phyloP scores from a whole-genome alignment of 1,140 invertebrate species.

The Lordiphosa stackelbergi region DNA sequence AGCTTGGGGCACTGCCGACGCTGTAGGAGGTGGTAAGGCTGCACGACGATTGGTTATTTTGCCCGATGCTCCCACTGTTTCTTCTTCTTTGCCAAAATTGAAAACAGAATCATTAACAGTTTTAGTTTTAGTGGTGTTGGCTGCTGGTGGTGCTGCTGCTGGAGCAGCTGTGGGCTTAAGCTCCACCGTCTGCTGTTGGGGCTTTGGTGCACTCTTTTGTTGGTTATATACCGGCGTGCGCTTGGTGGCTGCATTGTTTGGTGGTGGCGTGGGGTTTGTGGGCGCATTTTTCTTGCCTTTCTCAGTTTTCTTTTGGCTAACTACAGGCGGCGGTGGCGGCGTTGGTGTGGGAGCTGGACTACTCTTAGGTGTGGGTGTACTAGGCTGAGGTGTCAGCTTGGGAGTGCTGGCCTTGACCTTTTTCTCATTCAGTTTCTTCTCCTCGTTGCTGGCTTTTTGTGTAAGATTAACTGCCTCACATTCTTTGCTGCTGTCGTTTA shows the following conservation, averaged over 20 bases:
- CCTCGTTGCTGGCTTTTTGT: slow-evolving; percentile 37
- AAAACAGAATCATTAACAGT: slow-evolving; percentile 30
- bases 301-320: slow-evolving; percentile 26
- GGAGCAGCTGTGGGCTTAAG: background rate
- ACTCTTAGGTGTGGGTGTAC: slow-evolving; percentile 4
- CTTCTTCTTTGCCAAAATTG: slow-evolving; percentile 63
- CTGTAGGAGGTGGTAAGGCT: slow-evolving; percentile 34
- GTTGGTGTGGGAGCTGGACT: slow-evolving; percentile 35
- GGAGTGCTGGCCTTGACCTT: slow-evolving; percentile 26
- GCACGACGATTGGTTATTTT: slow-evolving; percentile 37
- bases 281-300: slow-evolving; percentile 29
- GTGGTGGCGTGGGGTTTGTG: slow-evolving; percentile 15
- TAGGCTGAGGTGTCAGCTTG: slow-evolving; percentile 24
- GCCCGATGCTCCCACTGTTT: slow-evolving; percentile 2
- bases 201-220: slow-evolving; percentile 37
- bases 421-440: slow-evolving; percentile 43
- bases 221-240: slow-evolving; percentile 68
- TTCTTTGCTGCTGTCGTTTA: slow-evolving; percentile 19
- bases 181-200: slow-evolving; percentile 19
- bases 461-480: slow-evolving; percentile 56
- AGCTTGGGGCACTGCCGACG: slow-evolving; percentile 74
- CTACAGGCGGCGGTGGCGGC: slow-evolving; percentile 26
- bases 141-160: slow-evolving; percentile 2
- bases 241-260: slow-evolving; percentile 25
- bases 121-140: background rate